Evolutionary conservation across 2,113 vertebrate species (phyloP).

Genomic region (Myxocyprinus asiaticus): DNA sequence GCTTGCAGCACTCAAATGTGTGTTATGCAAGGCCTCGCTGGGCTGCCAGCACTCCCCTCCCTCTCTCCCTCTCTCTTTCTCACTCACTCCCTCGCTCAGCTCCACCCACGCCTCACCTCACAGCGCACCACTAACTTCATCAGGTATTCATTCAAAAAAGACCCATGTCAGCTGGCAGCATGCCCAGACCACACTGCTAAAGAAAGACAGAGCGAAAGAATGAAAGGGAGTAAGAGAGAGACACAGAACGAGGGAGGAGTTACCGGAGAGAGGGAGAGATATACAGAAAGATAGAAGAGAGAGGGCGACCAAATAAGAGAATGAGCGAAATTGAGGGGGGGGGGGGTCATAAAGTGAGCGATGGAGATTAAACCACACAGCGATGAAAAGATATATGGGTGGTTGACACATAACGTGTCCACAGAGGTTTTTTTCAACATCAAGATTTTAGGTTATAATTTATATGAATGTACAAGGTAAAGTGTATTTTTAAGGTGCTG

Average conservation of each 20-base stretch:
- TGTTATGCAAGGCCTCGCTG: slow-evolving; percentile 64
- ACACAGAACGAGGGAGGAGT: slow-evolving; percentile 4
- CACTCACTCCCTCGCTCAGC: slow-evolving; percentile 54
- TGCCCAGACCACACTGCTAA: slow-evolving; percentile 69
- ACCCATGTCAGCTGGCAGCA: slow-evolving; percentile 74
- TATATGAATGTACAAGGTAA: too few relatives aligned
- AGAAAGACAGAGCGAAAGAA: slow-evolving; percentile 61
- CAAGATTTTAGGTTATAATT: too few relatives aligned
- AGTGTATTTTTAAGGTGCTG: too few relatives aligned
- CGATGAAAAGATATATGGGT: slow-evolving; percentile 22
- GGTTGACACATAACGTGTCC: too few relatives aligned
- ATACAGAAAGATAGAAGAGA: slow-evolving; percentile 38
- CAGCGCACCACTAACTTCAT: slow-evolving; percentile 80
- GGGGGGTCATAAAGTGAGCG: slow-evolving; percentile 2
- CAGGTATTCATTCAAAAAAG: slow-evolving; percentile 92
- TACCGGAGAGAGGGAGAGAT: too few relatives aligned
- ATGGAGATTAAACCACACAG: slow-evolving; percentile 32
- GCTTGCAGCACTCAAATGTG: slow-evolving; percentile 52
- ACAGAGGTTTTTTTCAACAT: too few relatives aligned
- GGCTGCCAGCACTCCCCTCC: slow-evolving; percentile 64
- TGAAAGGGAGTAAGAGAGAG: background rate
- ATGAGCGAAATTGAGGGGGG: background rate
- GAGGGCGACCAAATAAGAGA: background rate
- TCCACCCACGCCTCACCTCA: slow-evolving; percentile 71
- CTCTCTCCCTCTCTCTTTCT: slow-evolving; percentile 50